Conservation (phyloP, 2,113 vertebrate genomes). For the Eleginops maclovinus region DNA sequence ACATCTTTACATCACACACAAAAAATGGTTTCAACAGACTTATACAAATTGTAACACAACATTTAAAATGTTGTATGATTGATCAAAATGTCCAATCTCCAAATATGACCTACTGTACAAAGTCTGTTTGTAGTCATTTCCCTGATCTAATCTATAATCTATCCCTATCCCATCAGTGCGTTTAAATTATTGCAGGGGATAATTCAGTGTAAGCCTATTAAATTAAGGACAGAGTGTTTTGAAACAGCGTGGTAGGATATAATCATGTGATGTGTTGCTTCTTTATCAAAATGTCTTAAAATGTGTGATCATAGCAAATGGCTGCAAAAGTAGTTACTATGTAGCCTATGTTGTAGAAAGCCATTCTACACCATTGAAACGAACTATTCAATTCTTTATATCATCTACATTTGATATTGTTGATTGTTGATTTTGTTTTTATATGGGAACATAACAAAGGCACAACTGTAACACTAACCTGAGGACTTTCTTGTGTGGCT, state of each 20-base stretch:
- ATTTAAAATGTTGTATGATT: not conserved
- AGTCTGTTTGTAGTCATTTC: not conserved
- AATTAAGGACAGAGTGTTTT: not conserved
- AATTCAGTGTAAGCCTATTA: not conserved
- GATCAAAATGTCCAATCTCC: not conserved
- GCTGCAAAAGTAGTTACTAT: not conserved
- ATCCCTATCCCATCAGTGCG: not conserved
- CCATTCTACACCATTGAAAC: too few species aligned
- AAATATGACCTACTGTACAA: not conserved
- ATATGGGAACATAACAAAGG: not conserved
- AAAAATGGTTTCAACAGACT: not conserved
- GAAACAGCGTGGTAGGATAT: not conserved
- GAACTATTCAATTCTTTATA: not conserved
- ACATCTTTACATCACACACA: not conserved
- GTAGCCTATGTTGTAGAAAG: not conserved
- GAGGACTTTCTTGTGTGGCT: constrained; percentile 94
- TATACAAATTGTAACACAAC: not conserved
- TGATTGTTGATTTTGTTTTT: not conserved
- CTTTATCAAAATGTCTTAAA: too few species aligned
- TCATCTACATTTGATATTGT: not conserved
- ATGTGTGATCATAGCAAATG: too few species aligned
- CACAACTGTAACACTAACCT: constrained; percentile 81
- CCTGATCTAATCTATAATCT: constrained; percentile 20
- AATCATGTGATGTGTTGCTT: not conserved
- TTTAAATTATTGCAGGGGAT: constrained; percentile 1